Percentiles rank a stretch among this genome's conserved stretches.
Evolutionary conservation across 2,888 invertebrate species (phyloP).

Genomic region (Galerucella nymphaeae): DNA sequence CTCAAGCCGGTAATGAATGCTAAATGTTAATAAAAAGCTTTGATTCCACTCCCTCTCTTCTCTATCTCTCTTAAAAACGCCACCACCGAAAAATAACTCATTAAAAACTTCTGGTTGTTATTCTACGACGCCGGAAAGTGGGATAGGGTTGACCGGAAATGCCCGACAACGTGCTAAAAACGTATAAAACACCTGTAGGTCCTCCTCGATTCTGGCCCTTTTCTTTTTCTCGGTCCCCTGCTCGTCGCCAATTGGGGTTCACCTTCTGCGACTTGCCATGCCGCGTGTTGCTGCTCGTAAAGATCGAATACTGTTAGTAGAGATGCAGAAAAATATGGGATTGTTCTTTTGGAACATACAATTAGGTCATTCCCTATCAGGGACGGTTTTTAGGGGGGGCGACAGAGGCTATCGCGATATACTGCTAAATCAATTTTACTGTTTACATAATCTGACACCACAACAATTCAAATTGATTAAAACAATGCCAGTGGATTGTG

Average conservation of each 20-base stretch:
- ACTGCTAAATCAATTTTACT: no score
- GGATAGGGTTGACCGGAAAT: slow-evolving; percentile 45
- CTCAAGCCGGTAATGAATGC: slow-evolving; percentile 23
- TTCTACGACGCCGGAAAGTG: slow-evolving; percentile 23
- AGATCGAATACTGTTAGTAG: slow-evolving; percentile 1
- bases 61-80: neutral
- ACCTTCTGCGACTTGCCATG: neutral
- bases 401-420: no score
- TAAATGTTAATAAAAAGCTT: slow-evolving; percentile 30
- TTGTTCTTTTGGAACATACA: neutral
- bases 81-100: slow-evolving; percentile 30
- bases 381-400: no score
- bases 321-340: neutral
- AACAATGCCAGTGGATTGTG: no score
- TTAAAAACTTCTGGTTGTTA: slow-evolving; percentile 25
- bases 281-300: slow-evolving; percentile 7
- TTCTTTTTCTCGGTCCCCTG: slow-evolving; percentile 19
- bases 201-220: slow-evolving; percentile 23
- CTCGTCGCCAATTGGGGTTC: slow-evolving; percentile 11
- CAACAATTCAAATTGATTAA: no score
- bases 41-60: slow-evolving; percentile 18
- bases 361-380: neutral
- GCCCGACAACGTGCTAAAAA: slow-evolving; percentile 43
- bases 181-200: slow-evolving; percentile 44
- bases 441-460: no score